Conservation (phyloP, 2,797 vertebrate genomes). For the Scarus forsteni region DNA sequence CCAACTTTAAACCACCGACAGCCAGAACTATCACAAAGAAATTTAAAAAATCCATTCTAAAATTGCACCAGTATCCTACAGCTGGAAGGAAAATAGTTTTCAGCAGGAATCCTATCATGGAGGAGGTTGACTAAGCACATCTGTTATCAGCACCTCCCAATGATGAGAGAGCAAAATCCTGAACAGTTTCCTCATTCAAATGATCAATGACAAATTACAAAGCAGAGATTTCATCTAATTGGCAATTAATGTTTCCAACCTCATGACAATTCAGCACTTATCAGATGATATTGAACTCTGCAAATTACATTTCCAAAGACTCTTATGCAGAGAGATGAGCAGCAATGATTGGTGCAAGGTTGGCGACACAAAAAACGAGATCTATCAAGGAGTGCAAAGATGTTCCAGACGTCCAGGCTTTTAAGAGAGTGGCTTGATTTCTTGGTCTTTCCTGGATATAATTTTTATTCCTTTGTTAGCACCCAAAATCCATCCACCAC, state of each 20-base stretch:
- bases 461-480: conserved; percentile 53
- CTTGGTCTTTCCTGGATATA: conserved; percentile 61
- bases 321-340: background rate
- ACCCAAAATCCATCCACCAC: conserved; percentile 34
- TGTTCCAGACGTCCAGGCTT: conserved; percentile 44
- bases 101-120: background rate
- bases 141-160: background rate
- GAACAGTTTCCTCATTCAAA: conserved; percentile 19
- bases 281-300: conserved; percentile 13
- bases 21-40: too few species aligned
- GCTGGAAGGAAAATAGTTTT: background rate
- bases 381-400: conserved; percentile 13
- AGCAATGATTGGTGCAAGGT: conserved; percentile 20
- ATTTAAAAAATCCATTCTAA: too few species aligned
- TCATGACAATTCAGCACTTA: conserved; percentile 11
- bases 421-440: conserved; percentile 39
- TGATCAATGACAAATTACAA: conserved; percentile 29
- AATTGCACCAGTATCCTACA: too few species aligned
- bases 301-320: conserved; percentile 18
- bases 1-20: too few species aligned
- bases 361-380: conserved; percentile 52
- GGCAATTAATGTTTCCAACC: conserved; percentile 21
- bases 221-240: conserved; percentile 24
- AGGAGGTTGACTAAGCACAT: conserved; percentile 6
- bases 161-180: conserved; percentile 9